Percentiles rank a stretch among this genome's conserved stretches.
These are phyloP conservation scores for Thyatira batis DNA, from an alignment of 2,888 invertebrate species.

Conservation along the genomic window DNA sequence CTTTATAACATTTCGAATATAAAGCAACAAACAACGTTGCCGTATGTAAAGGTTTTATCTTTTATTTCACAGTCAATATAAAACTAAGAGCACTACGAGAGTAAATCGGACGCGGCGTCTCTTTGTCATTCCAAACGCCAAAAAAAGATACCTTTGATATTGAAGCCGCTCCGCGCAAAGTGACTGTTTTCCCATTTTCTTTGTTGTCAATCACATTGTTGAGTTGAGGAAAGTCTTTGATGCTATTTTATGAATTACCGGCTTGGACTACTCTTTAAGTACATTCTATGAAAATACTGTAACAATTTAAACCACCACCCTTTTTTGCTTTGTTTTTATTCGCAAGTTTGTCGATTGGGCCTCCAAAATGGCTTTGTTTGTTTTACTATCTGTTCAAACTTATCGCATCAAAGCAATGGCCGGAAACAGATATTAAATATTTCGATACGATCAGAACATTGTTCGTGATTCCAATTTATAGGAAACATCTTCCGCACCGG, in stretches of 20 bases:
- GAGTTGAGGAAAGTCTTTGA: background rate
- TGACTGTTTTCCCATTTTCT: background rate
- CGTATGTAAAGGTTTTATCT: too few relatives aligned
- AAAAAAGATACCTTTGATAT: background rate
- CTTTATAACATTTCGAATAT: too few relatives aligned
- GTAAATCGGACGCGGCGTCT: background rate
- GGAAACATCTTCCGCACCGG: conserved; percentile 1
- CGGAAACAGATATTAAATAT: background rate
- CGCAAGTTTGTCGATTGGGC: background rate
- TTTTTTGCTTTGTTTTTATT: background rate
- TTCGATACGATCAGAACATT: background rate
- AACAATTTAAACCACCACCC: background rate
- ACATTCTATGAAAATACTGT: background rate
- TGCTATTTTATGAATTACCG: background rate
- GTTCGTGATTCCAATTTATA: background rate
- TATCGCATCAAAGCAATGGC: background rate
- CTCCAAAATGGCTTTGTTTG: background rate
- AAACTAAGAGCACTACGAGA: background rate
- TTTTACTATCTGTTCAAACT: background rate
- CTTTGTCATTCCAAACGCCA: background rate
- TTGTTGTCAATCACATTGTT: conserved; percentile 2
- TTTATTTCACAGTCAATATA: background rate
- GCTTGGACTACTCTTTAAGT: too few relatives aligned
- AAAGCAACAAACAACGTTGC: too few relatives aligned
- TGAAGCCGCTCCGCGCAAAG: background rate